These are phyloP conservation scores for Circaetus gallicus DNA, from an alignment of 2,113 vertebrate species.

Conservation along the genomic window DNA sequence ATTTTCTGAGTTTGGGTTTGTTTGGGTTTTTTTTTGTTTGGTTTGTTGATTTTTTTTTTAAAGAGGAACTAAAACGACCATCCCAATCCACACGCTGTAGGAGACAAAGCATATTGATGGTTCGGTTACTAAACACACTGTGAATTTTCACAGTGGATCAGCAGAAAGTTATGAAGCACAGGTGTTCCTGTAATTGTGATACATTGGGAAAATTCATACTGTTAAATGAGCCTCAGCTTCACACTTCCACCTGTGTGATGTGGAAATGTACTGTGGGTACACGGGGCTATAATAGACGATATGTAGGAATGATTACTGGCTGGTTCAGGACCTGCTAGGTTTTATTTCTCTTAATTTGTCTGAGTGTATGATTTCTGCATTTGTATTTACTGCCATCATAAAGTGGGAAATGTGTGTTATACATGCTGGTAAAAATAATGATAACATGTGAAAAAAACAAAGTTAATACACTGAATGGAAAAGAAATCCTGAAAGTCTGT, in stretches of 20 bases:
- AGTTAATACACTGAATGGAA: background rate
- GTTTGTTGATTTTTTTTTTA: background rate
- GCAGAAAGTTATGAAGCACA: slow-evolving; percentile 73
- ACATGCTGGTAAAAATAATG: slow-evolving; percentile 46
- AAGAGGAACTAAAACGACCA: background rate
- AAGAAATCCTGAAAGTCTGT: background rate
- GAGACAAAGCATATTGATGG: slow-evolving; percentile 47
- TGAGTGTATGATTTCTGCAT: slow-evolving; percentile 43
- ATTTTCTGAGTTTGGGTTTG: background rate
- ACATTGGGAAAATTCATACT: slow-evolving; percentile 74
- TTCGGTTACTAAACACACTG: slow-evolving; percentile 38
- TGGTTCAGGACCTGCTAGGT: slow-evolving; percentile 41
- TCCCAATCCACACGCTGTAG: background rate
- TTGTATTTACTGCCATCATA: slow-evolving; percentile 46
- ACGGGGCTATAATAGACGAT: slow-evolving; percentile 40
- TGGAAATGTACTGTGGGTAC: slow-evolving; percentile 60
- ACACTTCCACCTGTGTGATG: slow-evolving; percentile 73
- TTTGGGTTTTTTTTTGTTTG: background rate
- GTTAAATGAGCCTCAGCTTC: slow-evolving; percentile 73
- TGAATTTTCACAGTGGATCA: slow-evolving; percentile 70
- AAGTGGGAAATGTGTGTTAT: slow-evolving; percentile 7
- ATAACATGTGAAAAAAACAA: background rate
- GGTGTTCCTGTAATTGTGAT: slow-evolving; percentile 76
- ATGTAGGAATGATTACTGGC: slow-evolving; percentile 46
- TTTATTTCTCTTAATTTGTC: slow-evolving; percentile 37